These are phyloP conservation scores for Clupea harengus DNA, from an alignment of 2,113 vertebrate genomes.

Conservation along the genomic window DNA sequence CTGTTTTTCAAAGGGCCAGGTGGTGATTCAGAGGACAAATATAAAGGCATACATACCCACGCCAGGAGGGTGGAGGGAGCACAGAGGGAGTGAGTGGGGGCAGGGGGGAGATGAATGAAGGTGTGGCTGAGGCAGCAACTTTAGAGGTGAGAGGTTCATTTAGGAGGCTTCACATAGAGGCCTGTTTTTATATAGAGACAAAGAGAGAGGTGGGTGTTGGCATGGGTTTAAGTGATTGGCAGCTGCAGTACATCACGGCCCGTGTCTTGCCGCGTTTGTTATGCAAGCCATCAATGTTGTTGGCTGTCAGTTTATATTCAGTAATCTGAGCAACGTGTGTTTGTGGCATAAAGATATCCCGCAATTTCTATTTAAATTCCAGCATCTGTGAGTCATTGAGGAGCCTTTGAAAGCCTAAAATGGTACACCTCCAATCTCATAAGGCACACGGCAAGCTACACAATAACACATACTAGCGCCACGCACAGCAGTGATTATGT, in stretches of 20 bases:
- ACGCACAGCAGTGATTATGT: not conserved
- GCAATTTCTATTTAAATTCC: not conserved
- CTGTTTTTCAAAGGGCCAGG: conserved; percentile 1
- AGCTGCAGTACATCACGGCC: not conserved
- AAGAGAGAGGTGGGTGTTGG: not conserved
- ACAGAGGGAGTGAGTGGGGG: not conserved
- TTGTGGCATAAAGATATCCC: not conserved
- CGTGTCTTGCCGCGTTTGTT: not conserved
- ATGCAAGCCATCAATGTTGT: not conserved
- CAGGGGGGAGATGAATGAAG: not conserved
- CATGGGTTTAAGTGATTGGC: not conserved
- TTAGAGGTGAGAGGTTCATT: not conserved
- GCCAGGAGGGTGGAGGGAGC: not conserved
- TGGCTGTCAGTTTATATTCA: not conserved
- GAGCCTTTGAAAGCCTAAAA: not conserved
- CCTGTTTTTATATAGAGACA: not conserved
- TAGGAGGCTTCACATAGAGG: not conserved
- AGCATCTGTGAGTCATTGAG: not conserved
- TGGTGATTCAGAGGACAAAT: conserved; percentile 9
- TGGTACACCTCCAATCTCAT: not conserved
- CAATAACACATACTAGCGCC: not conserved
- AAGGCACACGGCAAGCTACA: not conserved
- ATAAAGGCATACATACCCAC: not conserved
- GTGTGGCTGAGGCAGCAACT: not conserved
- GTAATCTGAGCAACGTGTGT: not conserved